Percentiles rank a stretch among this genome's conserved stretches.
These are phyloP conservation scores for Alfaro cultratus DNA, from an alignment of 2,797 vertebrate species.

Conservation along the genomic window DNA sequence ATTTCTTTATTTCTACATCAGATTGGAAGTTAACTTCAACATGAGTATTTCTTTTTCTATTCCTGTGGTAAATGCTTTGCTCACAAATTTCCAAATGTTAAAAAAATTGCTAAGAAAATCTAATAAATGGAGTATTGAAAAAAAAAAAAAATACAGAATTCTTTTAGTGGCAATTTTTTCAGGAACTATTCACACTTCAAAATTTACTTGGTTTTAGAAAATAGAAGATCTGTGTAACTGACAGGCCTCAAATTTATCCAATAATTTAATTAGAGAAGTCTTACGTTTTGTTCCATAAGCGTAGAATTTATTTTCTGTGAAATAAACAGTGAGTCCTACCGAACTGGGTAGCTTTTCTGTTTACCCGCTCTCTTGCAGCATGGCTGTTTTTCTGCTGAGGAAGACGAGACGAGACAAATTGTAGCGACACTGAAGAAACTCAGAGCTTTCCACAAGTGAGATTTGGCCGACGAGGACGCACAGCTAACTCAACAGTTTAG, in stretches of 20 bases:
- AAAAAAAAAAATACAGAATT: neutral
- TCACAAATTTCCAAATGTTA: neutral
- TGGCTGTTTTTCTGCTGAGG: conserved; percentile 69
- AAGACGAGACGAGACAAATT: conserved; percentile 70
- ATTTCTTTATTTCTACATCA: neutral
- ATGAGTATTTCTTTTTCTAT: neutral
- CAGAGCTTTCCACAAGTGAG: conserved; percentile 90
- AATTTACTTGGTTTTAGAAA: neutral
- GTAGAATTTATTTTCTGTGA: too few species aligned
- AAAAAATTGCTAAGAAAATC: neutral
- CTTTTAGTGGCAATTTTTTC: neutral
- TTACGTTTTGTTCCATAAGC: neutral
- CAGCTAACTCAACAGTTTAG: neutral
- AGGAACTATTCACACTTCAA: neutral
- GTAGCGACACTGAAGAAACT: conserved; percentile 83
- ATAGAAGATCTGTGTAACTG: neutral
- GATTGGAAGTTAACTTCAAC: neutral
- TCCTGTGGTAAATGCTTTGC: neutral
- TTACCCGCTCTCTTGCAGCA: conserved; percentile 63
- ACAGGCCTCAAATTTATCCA: neutral
- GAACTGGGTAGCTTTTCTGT: neutral
- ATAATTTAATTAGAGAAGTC: neutral
- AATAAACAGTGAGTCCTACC: neutral
- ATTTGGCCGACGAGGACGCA: neutral
- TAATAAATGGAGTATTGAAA: neutral